These are phyloP conservation scores for Scomber japonicus DNA, from an alignment of 2,113 vertebrate species.

Conservation along the genomic window DNA sequence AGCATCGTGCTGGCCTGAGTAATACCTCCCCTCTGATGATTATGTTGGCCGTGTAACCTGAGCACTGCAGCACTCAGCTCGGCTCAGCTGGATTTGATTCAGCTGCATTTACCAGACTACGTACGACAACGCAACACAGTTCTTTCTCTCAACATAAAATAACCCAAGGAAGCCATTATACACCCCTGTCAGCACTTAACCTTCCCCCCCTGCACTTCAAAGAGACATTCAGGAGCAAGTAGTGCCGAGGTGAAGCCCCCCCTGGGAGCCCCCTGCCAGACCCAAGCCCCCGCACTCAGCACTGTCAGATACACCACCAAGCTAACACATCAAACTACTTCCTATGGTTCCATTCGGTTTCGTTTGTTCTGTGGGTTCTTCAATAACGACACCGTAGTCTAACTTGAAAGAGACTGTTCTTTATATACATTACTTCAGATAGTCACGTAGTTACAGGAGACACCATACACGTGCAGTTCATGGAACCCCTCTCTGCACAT, in stretches of 20 bases:
- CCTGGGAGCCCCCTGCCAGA: slow-evolving; percentile 42
- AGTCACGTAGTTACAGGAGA: not conserved
- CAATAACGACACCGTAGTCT: too few relatives aligned
- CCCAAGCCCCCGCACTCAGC: slow-evolving; percentile 25
- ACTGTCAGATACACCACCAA: slow-evolving; percentile 18
- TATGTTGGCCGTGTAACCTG: slow-evolving; percentile 49
- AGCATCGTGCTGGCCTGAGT: slow-evolving; percentile 31
- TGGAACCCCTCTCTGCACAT: too few relatives aligned
- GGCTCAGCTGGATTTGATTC: slow-evolving; percentile 52
- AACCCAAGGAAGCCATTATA: slow-evolving; percentile 59
- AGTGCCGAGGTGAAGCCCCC: slow-evolving; percentile 53
- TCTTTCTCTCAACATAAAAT: slow-evolving; percentile 40
- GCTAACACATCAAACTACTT: slow-evolving; percentile 50
- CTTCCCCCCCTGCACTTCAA: slow-evolving; percentile 58
- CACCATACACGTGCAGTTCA: not conserved
- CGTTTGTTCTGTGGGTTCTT: too few relatives aligned
- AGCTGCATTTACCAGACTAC: slow-evolving; percentile 61
- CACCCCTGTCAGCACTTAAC: slow-evolving; percentile 68
- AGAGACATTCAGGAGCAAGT: slow-evolving; percentile 55
- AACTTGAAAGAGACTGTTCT: too few relatives aligned
- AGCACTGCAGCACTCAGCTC: slow-evolving; percentile 52
- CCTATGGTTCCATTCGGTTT: slow-evolving; percentile 22
- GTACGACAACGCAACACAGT: slow-evolving; percentile 52
- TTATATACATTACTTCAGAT: too few relatives aligned
- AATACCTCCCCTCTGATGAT: slow-evolving; percentile 43